Conservation (phyloP, 2,888 invertebrate species). For the Apamea crenata region DNA sequence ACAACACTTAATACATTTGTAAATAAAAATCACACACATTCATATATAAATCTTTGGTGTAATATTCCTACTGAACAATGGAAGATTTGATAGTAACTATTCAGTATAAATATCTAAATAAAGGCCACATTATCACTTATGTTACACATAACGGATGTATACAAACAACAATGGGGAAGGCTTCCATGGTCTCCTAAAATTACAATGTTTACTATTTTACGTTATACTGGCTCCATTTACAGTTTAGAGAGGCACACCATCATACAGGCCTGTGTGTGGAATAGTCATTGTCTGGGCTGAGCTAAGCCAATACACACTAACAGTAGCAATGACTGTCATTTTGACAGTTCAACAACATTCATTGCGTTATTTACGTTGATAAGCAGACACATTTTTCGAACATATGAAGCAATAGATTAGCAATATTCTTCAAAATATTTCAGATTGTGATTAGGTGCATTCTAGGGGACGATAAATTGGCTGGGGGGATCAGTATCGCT, state of each 20-base stretch:
- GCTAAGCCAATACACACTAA: not conserved
- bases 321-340: too few species aligned
- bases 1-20: conserved; percentile 56
- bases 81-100: conserved; percentile 78
- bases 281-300: not conserved
- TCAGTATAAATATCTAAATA: conserved; percentile 74
- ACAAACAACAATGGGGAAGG: conserved; percentile 55
- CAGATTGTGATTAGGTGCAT: too few species aligned
- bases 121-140: conserved; percentile 88
- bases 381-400: too few species aligned
- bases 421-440: too few species aligned
- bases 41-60: conserved; percentile 56
- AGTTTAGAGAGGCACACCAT: not conserved
- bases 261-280: not conserved
- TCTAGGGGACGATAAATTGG: too few species aligned
- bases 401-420: too few species aligned
- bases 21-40: conserved; percentile 55
- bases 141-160: conserved; percentile 67
- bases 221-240: conserved; percentile 28
- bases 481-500: not conserved
- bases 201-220: conserved; percentile 44
- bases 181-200: conserved; percentile 56
- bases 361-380: too few species aligned
- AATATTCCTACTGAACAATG: conserved; percentile 78
- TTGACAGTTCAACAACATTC: too few species aligned